Percentiles rank a stretch among this genome's conserved stretches.
These are phyloP conservation scores for Synergus gifuensis DNA, from an alignment of 2,888 invertebrate species.

Conservation along the genomic window DNA sequence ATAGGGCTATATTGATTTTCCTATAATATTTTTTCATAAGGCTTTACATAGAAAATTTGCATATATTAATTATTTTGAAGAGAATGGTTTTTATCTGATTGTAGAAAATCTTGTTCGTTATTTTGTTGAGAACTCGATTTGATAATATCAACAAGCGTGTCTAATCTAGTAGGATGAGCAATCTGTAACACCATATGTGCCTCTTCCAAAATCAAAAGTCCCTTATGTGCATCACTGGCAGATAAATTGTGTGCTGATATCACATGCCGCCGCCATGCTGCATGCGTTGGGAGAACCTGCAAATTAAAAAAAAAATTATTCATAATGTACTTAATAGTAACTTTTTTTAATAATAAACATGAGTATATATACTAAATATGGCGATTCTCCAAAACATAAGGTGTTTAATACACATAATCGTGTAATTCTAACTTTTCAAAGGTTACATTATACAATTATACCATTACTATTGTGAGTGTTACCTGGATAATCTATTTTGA, in stretches of 20 bases:
- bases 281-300: constrained; percentile 79
- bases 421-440: too few species aligned
- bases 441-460: too few species aligned
- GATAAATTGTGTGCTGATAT: constrained; percentile 81
- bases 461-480: too few species aligned
- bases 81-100: constrained; percentile 51
- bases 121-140: constrained; percentile 66
- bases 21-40: too few species aligned
- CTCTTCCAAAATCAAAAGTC: constrained; percentile 82
- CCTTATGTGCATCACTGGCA: constrained; percentile 81
- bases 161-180: constrained; percentile 65
- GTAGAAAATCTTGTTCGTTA: constrained; percentile 49
- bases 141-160: constrained; percentile 68
- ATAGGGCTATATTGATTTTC: too few species aligned
- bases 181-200: constrained; percentile 81
- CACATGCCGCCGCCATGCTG: constrained; percentile 82
- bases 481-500: too few species aligned
- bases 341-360: too few species aligned
- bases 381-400: too few species aligned
- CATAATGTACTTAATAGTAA: neutral
- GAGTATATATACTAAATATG: too few species aligned
- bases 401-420: too few species aligned
- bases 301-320: neutral
- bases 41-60: neutral
- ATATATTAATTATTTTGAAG: neutral